These are phyloP conservation scores for Threskiornis aethiopicus DNA, from an alignment of 2,797 vertebrate genomes.

Conservation along the genomic window DNA sequence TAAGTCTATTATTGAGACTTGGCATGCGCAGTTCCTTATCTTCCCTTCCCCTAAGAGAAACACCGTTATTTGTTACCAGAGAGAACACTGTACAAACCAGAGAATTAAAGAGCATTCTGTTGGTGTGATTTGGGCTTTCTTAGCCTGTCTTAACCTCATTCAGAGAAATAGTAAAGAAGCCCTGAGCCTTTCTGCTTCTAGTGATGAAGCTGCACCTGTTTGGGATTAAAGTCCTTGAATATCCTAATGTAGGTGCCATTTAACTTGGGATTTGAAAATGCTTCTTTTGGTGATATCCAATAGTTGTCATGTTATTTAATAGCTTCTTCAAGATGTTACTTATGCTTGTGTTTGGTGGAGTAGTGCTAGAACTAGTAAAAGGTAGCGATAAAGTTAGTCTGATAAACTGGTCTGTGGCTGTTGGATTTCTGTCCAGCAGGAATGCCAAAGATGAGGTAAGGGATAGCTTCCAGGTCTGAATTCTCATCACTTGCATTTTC, in stretches of 20 bases:
- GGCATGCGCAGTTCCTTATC: background rate
- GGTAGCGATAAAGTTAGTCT: background rate
- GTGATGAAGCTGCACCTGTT: background rate
- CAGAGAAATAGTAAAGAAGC: background rate
- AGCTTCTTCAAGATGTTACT: background rate
- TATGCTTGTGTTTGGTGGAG: background rate
- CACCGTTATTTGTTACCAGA: background rate
- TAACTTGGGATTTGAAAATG: background rate
- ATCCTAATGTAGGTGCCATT: background rate
- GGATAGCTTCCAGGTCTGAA: background rate
- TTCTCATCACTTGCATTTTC: background rate
- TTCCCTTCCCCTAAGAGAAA: background rate
- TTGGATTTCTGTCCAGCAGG: background rate
- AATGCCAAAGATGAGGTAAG: background rate
- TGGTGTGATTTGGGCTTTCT: background rate
- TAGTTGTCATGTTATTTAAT: background rate
- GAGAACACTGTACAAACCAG: background rate
- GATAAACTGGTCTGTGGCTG: background rate
- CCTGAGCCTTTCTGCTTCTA: background rate
- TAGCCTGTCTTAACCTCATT: background rate
- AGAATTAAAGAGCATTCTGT: background rate
- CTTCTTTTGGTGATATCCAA: background rate
- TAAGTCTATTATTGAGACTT: background rate
- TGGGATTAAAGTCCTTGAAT: background rate
- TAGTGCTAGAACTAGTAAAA: background rate